A percentile compares a stretch with the other conserved stretches of the same genome.
phyloP scores from a whole-genome alignment of 1,140 invertebrate genomes.

The Gonatopus flavifemur region DNA sequence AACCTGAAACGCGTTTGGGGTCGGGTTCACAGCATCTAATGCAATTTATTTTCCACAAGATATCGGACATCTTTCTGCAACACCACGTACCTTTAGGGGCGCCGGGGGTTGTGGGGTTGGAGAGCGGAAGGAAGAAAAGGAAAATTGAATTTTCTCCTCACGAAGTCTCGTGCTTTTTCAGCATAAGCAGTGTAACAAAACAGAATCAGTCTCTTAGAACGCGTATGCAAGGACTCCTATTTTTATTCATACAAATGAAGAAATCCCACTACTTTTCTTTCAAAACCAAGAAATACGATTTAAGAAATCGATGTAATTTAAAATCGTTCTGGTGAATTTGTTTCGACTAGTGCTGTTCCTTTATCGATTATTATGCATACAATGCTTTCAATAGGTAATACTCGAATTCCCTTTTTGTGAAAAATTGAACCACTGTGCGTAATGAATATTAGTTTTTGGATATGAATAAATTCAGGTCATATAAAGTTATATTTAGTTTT shows the following conservation, averaged over 20 bases:
- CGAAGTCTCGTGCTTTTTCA: constrained; percentile 12
- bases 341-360: too few relatives aligned
- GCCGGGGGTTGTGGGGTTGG: constrained; percentile 6
- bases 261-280: constrained; percentile 7
- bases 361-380: too few relatives aligned
- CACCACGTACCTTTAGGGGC: neutral
- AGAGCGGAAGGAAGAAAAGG: constrained; percentile 2
- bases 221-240: constrained; percentile 10
- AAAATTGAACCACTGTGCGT: too few relatives aligned
- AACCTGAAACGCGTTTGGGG: too few relatives aligned
- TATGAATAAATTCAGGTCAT: too few relatives aligned
- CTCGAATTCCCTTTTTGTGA: too few relatives aligned
- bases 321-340: too few relatives aligned
- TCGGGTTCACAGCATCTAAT: constrained; percentile 17
- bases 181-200: constrained; percentile 15
- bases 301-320: neutral
- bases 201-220: constrained; percentile 14
- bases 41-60: constrained; percentile 22
- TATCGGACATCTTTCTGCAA: constrained; percentile 18
- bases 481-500: too few relatives aligned
- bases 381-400: too few relatives aligned
- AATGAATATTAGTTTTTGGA: too few relatives aligned
- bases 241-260: constrained; percentile 8
- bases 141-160: constrained; percentile 18
- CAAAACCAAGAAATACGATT: constrained; percentile 7